Base-by-base conservation (phyloP, 1,140 invertebrate species). In the Archivesica marissinica region DNA sequence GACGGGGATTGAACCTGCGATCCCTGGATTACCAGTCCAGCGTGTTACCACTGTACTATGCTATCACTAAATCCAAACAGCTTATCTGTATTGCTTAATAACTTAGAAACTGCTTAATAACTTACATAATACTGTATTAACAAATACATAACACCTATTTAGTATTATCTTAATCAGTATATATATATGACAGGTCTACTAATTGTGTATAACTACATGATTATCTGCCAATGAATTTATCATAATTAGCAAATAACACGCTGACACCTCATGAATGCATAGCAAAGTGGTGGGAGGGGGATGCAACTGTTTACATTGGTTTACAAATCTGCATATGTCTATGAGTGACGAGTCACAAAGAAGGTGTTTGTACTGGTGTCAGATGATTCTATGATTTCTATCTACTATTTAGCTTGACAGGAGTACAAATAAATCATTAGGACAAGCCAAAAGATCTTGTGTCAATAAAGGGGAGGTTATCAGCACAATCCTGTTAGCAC, bases 391-490 rank as follows among this genome's bases (percentile, higher is more conserved):
- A 68, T 72, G 41, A n/a, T 30, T 30, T 72, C 17, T 33, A 47
- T 72, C 68, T 30, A 17, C 4, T 33, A 28, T 72, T 70, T 72
- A 33, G 25, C 28, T 23, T 72, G 68, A 50, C 68, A 72, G 50
- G 41, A 47, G 41, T 30, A 20, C 44, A 72, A 72, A 72, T 44
- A 72, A 30, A 68, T 44, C 64, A 68, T 44, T 28, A 44, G 44
- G 52, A 56, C 20, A 20, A 17, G 28, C 20, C 52, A 23, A 17
- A 47, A 47, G 41, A 72, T 66, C 28, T n/a, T 17, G 25, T 47
- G 28, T 44, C 41, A 30, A 72, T 11, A 33, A 44, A 50, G 41
- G 66, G 68, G 68, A 72, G 68, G 33, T 72, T 47, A 72, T 50
- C 15, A 47, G 25, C 28, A 3, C 15, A 44, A 72, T 13, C 25